Base-by-base conservation (phyloP, 2,797 vertebrate genomes). In the Graptemys geographica region DNA sequence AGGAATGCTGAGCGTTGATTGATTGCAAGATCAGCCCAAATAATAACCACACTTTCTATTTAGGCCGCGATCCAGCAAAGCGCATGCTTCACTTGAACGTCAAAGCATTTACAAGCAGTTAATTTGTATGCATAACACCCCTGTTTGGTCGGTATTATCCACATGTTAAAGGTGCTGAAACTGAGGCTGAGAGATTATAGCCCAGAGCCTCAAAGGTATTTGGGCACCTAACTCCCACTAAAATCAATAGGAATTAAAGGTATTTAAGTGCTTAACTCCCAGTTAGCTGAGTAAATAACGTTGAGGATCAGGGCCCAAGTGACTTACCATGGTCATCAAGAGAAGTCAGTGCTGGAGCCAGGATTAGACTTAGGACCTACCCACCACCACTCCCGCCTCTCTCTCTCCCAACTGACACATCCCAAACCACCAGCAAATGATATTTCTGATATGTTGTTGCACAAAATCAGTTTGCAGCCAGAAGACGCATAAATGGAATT, bases 21-120 rank as follows among this genome's bases (percentile, higher is more conserved):
- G 87, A 87, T 88, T 86, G 90, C 88, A 88, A 74, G 49, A 92
- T 72, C 87, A 72, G 62, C 89, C 89, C 89, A 93, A 95, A 90
- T 49, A 96, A 93, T 49, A 88, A 72, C 74, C 11, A 13, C 2
- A 15, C 52, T 87, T 89, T 89, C 85, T 76, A 52, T 15, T 41
- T 82, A 33, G 89, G 79, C 37, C 56, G 6, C 13, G 15, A 47
- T 76, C 44, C 44, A 76, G 27, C 41, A 27, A 28, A 76, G 27
- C 7, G 28, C 3, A 44, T 16, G 27, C 25, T 49, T 49, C 41
- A 49, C 44, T 76, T 76, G 16, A 15, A 9, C 44, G 31, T 72
- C 69, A 18, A 85, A 88, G 55, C 83, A 28, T 11, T 21, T 41
- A 81, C 81, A 76, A 49, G 44, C 13, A 78, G 84, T 86, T 84